A percentile compares a stretch with the other conserved stretches of the same genome.
phyloP scores from a whole-genome alignment of 2,888 invertebrate genomes.

The Coleophora flavipennella region DNA sequence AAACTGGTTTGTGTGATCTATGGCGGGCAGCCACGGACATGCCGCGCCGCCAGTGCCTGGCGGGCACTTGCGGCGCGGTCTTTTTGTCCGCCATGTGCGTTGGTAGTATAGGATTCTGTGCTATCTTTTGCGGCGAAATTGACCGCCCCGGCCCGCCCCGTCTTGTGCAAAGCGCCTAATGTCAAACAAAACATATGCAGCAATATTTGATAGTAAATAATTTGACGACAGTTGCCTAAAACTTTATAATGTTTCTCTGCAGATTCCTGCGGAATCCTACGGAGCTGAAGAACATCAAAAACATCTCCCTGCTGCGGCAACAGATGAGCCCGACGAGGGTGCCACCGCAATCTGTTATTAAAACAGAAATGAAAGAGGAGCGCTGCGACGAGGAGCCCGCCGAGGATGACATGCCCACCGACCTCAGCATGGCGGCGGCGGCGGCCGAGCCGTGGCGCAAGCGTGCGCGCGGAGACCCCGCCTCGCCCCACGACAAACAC shows the following conservation, averaged over 20 bases:
- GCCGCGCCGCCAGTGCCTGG: too few relatives aligned
- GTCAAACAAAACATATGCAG: too few relatives aligned
- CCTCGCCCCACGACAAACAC: slow-evolving; percentile 55
- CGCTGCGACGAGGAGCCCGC: slow-evolving; percentile 64
- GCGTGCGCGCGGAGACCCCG: slow-evolving; percentile 44
- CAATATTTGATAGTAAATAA: neutral
- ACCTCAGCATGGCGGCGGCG: slow-evolving; percentile 75
- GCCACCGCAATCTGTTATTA: slow-evolving; percentile 46
- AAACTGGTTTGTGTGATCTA: too few relatives aligned
- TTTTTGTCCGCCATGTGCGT: too few relatives aligned
- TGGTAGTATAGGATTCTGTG: too few relatives aligned
- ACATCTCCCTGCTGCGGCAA: slow-evolving; percentile 89
- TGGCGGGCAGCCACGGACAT: too few relatives aligned
- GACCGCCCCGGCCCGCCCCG: neutral
- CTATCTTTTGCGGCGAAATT: too few relatives aligned
- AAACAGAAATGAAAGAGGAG: slow-evolving; percentile 65
- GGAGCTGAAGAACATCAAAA: slow-evolving; percentile 94
- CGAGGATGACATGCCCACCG: slow-evolving; percentile 80
- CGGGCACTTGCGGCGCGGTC: too few relatives aligned
- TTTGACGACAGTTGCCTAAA: too few relatives aligned
- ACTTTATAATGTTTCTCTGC: slow-evolving; percentile 22
- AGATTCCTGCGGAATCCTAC: slow-evolving; percentile 94
- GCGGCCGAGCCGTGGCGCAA: slow-evolving; percentile 65
- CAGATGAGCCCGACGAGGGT: slow-evolving; percentile 79
- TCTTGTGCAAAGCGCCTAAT: too few relatives aligned